A percentile compares a stretch with the other conserved stretches of the same genome.
These are phyloP conservation scores for Pseudomyrmex dendroicus DNA, from an alignment of 1,140 invertebrate species.

Conservation along the genomic window DNA sequence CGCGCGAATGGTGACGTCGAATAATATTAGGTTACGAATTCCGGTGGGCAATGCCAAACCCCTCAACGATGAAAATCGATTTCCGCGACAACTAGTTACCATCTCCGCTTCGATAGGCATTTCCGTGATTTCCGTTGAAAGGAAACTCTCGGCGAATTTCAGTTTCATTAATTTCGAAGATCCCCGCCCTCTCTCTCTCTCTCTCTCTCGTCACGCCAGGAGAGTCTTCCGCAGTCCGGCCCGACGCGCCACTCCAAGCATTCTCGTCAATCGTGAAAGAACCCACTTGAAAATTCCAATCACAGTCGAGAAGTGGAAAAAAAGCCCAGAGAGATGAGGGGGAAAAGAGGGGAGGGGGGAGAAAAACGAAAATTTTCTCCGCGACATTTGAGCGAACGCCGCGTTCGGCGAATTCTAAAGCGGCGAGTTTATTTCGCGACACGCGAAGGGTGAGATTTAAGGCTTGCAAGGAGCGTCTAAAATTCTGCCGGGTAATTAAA, in stretches of 20 bases:
- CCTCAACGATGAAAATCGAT: slow-evolving; percentile 69
- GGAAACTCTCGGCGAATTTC: slow-evolving; percentile 72
- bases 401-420: slow-evolving; percentile 53
- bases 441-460: not conserved
- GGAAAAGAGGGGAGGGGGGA: not conserved
- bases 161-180: slow-evolving; percentile 75
- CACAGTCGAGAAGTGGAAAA: slow-evolving; percentile 48
- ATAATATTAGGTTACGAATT: slow-evolving; percentile 75
- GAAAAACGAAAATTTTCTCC: slow-evolving; percentile 64
- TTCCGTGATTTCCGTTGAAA: slow-evolving; percentile 73
- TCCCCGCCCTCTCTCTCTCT: slow-evolving; percentile 17
- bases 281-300: slow-evolving; percentile 72
- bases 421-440: not conserved
- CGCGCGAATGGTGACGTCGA: slow-evolving; percentile 65
- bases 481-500: slow-evolving; percentile 29
- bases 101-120: slow-evolving; percentile 62
- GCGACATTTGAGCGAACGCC: slow-evolving; percentile 61
- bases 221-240: slow-evolving; percentile 14
- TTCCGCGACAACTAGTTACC: slow-evolving; percentile 73
- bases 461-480: not conserved
- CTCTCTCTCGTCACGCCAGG: not conserved
- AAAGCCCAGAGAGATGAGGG: not conserved
- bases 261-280: slow-evolving; percentile 44
- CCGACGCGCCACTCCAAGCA: slow-evolving; percentile 41
- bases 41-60: slow-evolving; percentile 67